Conservation (phyloP, 2,888 invertebrate species). For the Phragmatobia fuliginosa region DNA sequence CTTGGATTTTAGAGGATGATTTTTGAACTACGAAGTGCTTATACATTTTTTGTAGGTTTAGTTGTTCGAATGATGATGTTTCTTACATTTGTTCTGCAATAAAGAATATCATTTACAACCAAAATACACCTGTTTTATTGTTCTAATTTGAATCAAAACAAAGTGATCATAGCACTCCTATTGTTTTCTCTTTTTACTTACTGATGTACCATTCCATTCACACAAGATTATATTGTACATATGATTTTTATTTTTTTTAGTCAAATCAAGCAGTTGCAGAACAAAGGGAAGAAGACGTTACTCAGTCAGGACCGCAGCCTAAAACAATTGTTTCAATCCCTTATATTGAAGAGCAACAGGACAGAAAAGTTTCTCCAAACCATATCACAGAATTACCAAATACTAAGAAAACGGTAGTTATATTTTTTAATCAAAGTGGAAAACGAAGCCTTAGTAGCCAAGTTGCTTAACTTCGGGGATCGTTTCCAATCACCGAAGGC, state of each 20-base stretch:
- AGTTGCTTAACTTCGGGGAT: too few species aligned
- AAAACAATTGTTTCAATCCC: not conserved
- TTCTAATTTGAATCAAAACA: not conserved
- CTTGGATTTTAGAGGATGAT: too few species aligned
- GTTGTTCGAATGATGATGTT: not conserved
- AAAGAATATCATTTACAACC: too few species aligned
- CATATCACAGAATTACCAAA: not conserved
- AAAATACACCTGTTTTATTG: too few species aligned
- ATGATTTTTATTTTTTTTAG: not conserved
- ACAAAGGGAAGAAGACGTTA: not conserved
- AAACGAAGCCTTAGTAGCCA: too few species aligned
- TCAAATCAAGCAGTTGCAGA: not conserved
- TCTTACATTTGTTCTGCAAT: not conserved
- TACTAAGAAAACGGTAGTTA: not conserved
- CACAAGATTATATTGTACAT: not conserved
- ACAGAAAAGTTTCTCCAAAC: not conserved
- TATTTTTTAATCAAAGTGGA: too few species aligned
- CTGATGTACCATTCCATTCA: not conserved
- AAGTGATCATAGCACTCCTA: not conserved
- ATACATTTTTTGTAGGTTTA: not conserved
- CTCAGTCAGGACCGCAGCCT: not conserved
- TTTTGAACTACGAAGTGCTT: too few species aligned
- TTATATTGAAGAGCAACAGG: not conserved
- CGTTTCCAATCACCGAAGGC: too few species aligned
- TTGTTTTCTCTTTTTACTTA: not conserved